These are phyloP conservation scores for Indicator indicator DNA, from an alignment of 2,113 vertebrate genomes.

Conservation along the genomic window DNA sequence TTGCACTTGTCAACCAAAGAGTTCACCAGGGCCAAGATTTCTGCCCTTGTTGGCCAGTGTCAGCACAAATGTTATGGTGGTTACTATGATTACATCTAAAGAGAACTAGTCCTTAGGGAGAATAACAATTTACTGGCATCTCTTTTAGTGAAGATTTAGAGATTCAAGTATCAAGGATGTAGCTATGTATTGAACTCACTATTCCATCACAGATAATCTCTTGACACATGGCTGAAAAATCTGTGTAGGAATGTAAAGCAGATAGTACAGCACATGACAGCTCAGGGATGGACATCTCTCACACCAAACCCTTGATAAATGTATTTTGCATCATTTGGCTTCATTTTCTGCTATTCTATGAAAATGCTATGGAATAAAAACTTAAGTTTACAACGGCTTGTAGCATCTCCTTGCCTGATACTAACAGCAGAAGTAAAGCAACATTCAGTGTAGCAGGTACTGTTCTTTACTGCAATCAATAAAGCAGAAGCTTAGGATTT, in stretches of 20 bases:
- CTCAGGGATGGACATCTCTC: not conserved
- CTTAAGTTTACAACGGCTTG: not conserved
- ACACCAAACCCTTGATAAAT: not conserved
- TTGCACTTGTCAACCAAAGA: not conserved
- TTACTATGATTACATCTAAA: not conserved
- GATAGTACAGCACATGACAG: not conserved
- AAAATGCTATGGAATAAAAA: not conserved
- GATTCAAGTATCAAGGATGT: not conserved
- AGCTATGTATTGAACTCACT: not conserved
- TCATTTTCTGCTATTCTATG: not conserved
- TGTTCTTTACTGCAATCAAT: not conserved
- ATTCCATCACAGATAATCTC: conserved; percentile 10
- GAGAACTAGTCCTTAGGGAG: not conserved
- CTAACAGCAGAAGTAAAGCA: not conserved
- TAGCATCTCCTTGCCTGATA: not conserved
- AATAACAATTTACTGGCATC: not conserved
- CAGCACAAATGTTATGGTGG: not conserved
- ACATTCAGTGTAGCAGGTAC: not conserved
- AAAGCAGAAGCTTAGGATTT: not conserved
- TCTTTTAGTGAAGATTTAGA: not conserved
- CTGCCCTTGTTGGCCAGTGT: not conserved
- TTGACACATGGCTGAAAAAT: conserved; percentile 9
- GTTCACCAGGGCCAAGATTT: not conserved
- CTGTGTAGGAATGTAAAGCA: not conserved
- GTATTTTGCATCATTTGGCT: not conserved